Evolutionary conservation across 1,140 invertebrate genomes (phyloP).

Genomic region (Bombus vancouverensis): DNA sequence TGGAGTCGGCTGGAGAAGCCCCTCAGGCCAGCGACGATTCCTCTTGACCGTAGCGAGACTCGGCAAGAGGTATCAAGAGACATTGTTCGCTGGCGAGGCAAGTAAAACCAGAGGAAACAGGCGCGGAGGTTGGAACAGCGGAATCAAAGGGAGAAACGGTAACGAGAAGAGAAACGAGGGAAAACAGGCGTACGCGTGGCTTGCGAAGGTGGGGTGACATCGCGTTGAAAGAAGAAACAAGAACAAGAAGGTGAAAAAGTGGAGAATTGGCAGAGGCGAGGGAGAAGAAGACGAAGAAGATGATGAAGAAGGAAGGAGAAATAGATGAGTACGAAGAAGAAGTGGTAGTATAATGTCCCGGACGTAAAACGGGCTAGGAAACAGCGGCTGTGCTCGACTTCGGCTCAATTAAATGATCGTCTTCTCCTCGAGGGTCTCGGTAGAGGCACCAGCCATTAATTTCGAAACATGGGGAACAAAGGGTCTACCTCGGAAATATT

Average conservation of each 20-base stretch:
- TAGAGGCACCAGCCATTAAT: slow-evolving; percentile 75
- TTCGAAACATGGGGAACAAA: slow-evolving; percentile 79
- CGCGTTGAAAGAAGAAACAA: slow-evolving; percentile 3
- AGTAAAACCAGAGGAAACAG: slow-evolving; percentile 46
- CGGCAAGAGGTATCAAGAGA: slow-evolving; percentile 30
- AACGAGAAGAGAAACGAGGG: slow-evolving; percentile 22
- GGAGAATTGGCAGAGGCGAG: not conserved
- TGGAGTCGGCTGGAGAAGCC: not conserved
- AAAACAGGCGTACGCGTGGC: slow-evolving; percentile 34
- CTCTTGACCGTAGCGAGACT: slow-evolving; percentile 25
- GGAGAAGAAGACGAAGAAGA: not conserved
- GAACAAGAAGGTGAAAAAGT: not conserved
- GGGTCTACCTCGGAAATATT: slow-evolving; percentile 72
- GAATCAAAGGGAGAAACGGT: not conserved
- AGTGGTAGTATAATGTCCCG: slow-evolving; percentile 48
- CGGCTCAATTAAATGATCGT: slow-evolving; percentile 76
- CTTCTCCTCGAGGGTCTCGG: slow-evolving; percentile 64
- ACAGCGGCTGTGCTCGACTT: slow-evolving; percentile 61
- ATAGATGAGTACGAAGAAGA: slow-evolving; percentile 32
- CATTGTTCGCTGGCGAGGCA: slow-evolving; percentile 40
- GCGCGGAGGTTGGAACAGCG: slow-evolving; percentile 2
- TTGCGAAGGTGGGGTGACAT: not conserved
- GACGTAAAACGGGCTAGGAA: slow-evolving; percentile 57
- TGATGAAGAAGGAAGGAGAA: not conserved
- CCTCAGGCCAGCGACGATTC: slow-evolving; percentile 39